These are phyloP conservation scores for Sesia apiformis DNA, from an alignment of 2,888 invertebrate genomes.

Conservation along the genomic window DNA sequence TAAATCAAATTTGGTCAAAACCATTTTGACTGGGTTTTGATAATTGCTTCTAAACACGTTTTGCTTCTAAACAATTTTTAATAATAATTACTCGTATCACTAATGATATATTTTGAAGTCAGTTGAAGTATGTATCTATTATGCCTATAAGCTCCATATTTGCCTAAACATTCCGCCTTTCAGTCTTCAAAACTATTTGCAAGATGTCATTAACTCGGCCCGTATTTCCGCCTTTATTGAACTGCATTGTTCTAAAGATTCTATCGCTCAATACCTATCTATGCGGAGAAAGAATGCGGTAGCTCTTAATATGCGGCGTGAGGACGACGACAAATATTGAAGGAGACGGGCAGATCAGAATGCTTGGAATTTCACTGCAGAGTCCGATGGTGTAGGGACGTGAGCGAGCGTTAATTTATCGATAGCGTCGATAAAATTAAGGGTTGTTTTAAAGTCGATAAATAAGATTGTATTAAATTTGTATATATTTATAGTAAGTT, in stretches of 20 bases:
- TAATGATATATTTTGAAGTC: no score
- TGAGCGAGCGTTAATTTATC: slow-evolving; percentile 9
- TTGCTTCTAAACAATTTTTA: no score
- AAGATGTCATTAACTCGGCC: background rate
- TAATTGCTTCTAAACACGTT: no score
- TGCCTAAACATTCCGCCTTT: background rate
- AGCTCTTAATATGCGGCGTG: slow-evolving; percentile 34
- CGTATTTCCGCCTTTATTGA: slow-evolving; percentile 10
- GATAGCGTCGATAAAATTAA: slow-evolving; percentile 16
- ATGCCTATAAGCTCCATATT: no score
- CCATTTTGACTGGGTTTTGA: no score
- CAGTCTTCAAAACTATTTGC: background rate
- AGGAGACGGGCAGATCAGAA: slow-evolving; percentile 26
- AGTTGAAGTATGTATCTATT: no score
- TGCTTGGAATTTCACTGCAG: slow-evolving; percentile 40
- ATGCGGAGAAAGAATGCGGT: slow-evolving; percentile 24
- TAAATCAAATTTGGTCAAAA: no score
- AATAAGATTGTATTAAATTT: no score
- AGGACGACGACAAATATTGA: slow-evolving; percentile 39
- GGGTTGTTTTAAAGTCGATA: no score
- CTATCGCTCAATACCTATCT: slow-evolving; percentile 18
- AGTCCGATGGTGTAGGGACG: slow-evolving; percentile 10
- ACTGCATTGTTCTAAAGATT: slow-evolving; percentile 27
- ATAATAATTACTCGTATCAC: no score
- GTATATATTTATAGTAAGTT: no score